A percentile compares a stretch with the other conserved stretches of the same genome.
Conservation (phyloP, 2,888 invertebrate genomes). For the Drosophila melanosoma region DNA sequence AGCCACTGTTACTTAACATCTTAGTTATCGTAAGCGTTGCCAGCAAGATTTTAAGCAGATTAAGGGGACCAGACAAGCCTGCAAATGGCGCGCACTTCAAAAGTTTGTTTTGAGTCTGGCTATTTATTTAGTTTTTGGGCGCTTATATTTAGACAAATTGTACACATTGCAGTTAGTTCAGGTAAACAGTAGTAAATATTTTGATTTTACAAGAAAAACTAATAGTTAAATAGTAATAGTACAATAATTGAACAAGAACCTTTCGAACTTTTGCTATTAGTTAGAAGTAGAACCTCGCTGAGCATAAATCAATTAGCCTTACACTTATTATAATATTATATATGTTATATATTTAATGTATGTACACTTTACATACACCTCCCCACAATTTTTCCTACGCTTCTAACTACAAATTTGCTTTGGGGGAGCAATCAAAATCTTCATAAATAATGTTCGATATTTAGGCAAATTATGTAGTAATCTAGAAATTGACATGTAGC, state of each 20-base stretch:
- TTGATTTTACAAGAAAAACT: conserved; percentile 45
- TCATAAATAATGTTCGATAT: conserved; percentile 11
- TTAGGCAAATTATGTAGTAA: conserved; percentile 30
- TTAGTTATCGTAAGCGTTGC: not conserved
- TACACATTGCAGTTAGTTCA: conserved; percentile 37
- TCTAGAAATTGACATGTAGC: conserved; percentile 63
- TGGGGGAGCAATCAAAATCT: conserved; percentile 16
- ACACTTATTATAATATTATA: conserved; percentile 39
- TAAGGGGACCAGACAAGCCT: not conserved
- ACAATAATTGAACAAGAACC: conserved; percentile 58
- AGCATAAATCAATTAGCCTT: conserved; percentile 69
- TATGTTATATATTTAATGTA: conserved; percentile 26
- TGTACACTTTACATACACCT: conserved; percentile 43
- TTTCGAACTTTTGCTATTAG: conserved; percentile 48
- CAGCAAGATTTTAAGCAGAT: not conserved
- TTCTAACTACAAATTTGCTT: conserved; percentile 47
- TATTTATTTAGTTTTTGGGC: conserved; percentile 51
- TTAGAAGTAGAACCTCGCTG: conserved; percentile 75
- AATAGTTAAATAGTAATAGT: conserved; percentile 32
- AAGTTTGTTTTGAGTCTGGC: conserved; percentile 16
- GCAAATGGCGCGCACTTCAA: not conserved
- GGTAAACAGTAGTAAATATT: conserved; percentile 26
- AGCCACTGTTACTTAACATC: conserved; percentile 1
- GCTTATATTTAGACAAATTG: conserved; percentile 54
- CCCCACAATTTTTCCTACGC: conserved; percentile 3